These are phyloP conservation scores for Xiphophorus maculatus DNA, from an alignment of 2,113 vertebrate genomes.

Conservation along the genomic window DNA sequence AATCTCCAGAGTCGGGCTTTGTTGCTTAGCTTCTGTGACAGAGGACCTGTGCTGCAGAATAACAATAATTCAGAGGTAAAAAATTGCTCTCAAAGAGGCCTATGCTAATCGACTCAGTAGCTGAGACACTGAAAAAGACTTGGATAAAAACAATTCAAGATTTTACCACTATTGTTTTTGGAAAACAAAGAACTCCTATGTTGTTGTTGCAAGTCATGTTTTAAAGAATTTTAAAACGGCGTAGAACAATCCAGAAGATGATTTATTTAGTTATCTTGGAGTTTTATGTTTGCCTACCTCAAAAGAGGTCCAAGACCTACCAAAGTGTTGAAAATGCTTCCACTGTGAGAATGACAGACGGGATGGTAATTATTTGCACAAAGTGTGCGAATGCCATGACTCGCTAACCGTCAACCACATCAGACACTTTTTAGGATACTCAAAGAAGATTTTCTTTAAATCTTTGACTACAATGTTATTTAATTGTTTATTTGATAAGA, in stretches of 20 bases:
- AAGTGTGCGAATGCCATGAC: background rate
- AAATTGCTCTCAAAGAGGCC: constrained; percentile 10
- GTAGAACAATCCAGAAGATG: too few relatives aligned
- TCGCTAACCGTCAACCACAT: too few relatives aligned
- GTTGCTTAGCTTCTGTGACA: constrained; percentile 21
- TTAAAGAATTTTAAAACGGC: too few relatives aligned
- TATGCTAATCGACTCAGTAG: constrained; percentile 1
- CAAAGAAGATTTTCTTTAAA: too few relatives aligned
- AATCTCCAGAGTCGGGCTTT: constrained; percentile 17
- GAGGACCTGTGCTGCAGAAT: constrained; percentile 31
- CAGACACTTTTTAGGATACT: too few relatives aligned
- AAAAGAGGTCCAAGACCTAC: background rate
- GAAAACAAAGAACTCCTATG: background rate
- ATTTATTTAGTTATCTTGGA: too few relatives aligned
- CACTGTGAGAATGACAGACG: background rate
- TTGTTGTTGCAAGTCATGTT: too few relatives aligned
- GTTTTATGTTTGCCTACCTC: background rate
- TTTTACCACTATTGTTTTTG: background rate
- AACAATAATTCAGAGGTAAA: constrained; percentile 24
- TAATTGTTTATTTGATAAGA: too few relatives aligned
- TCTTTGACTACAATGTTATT: too few relatives aligned
- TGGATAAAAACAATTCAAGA: background rate
- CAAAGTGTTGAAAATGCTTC: background rate
- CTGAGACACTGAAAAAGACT: too few relatives aligned
- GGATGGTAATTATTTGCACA: background rate